Percentiles rank a stretch among this genome's conserved stretches.
These are phyloP conservation scores for Anguilla anguilla DNA, from an alignment of 2,797 vertebrate species.

Conservation along the genomic window DNA sequence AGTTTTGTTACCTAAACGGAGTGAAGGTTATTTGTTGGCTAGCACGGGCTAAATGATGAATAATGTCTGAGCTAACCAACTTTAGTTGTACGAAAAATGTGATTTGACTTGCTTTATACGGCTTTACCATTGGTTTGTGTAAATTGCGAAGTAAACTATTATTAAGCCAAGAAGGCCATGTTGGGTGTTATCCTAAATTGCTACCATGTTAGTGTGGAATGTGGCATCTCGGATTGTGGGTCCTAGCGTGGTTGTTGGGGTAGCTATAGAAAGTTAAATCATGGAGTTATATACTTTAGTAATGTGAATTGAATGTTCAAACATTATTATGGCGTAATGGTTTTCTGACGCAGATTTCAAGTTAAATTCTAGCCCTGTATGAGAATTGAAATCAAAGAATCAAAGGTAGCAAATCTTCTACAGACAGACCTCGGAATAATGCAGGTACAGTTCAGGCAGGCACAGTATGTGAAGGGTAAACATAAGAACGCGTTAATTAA, in stretches of 20 bases:
- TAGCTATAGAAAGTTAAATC: neutral
- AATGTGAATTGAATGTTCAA: neutral
- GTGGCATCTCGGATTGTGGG: slow-evolving; percentile 34
- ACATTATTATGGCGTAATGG: neutral
- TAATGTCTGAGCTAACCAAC: neutral
- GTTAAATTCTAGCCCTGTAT: neutral
- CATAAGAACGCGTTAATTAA: neutral
- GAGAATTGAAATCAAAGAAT: neutral
- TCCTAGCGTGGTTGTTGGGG: slow-evolving; percentile 9
- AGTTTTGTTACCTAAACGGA: slow-evolving; percentile 17
- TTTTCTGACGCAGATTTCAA: neutral
- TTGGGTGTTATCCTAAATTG: neutral
- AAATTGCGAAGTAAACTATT: neutral
- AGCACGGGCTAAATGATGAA: neutral
- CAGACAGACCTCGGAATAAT: neutral
- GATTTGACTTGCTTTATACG: neutral
- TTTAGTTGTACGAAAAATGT: neutral
- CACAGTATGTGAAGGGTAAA: neutral
- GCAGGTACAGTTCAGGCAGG: neutral
- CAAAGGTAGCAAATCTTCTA: neutral
- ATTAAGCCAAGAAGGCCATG: neutral
- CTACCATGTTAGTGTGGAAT: slow-evolving; percentile 33
- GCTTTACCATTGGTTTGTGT: neutral
- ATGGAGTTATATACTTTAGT: neutral
- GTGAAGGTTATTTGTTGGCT: neutral